A percentile compares a stretch with the other conserved stretches of the same genome.
Evolutionary conservation across 2,113 vertebrate species (phyloP).

Genomic region (Acrocephalus kingi): DNA sequence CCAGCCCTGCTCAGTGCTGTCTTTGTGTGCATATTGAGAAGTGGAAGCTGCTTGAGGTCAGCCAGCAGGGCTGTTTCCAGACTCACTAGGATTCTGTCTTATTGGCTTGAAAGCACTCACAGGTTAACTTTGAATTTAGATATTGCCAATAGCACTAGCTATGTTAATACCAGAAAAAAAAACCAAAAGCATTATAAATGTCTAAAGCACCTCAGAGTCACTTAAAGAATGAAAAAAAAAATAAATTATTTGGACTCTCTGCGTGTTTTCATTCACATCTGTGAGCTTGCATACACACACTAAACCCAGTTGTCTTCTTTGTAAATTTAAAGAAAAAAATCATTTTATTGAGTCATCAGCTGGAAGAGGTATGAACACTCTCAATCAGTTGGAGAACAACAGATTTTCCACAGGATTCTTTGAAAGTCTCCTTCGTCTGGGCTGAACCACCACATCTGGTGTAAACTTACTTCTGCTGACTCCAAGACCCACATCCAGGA

Average conservation of each 20-base stretch:
- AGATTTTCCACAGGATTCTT: slow-evolving; percentile 38
- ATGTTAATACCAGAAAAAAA: not conserved
- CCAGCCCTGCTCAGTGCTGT: not conserved
- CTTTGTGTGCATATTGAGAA: not conserved
- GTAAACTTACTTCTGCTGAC: slow-evolving; percentile 35
- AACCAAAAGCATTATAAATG: not conserved
- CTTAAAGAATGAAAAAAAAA: not conserved
- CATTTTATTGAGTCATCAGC: not conserved
- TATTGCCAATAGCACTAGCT: not conserved
- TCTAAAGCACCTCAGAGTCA: not conserved
- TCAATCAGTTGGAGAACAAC: not conserved
- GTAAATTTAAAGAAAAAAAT: not conserved
- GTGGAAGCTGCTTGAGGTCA: not conserved
- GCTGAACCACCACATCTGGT: slow-evolving; percentile 43
- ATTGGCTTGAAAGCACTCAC: not conserved
- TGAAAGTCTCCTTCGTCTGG: slow-evolving; percentile 25
- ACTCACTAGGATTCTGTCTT: not conserved
- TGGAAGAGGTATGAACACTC: not conserved
- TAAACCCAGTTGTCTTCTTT: not conserved
- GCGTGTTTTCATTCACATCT: not conserved
- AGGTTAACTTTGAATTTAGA: not conserved
- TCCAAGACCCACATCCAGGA: slow-evolving; percentile 52
- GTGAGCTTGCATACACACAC: not conserved
- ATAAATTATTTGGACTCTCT: not conserved
- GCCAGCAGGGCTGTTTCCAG: not conserved